phyloP scores from a whole-genome alignment of 2,888 invertebrate species.

The Pristionchus mayeri region DNA sequence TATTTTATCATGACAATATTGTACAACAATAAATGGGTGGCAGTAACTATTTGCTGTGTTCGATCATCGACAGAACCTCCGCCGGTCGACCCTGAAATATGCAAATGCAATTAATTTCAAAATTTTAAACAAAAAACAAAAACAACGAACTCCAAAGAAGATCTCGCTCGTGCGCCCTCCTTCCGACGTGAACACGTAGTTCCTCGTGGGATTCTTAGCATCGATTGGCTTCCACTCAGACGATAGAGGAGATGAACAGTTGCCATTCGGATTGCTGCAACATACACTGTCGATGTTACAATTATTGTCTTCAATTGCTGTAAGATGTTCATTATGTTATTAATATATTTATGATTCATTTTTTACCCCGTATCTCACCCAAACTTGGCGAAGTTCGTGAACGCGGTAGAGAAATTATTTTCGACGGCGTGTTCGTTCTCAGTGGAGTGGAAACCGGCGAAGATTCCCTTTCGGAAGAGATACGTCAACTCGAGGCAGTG shows the following conservation, averaged over 20 bases:
- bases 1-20: no score
- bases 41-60: background rate
- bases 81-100: slow-evolving; percentile 1
- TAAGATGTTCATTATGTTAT: background rate
- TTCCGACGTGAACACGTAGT: background rate
- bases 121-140: background rate
- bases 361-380: background rate
- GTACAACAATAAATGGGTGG: no score
- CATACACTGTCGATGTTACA: background rate
- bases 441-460: background rate
- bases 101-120: background rate
- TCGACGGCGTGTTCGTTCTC: background rate
- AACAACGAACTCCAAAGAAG: slow-evolving; percentile 11
- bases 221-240: background rate
- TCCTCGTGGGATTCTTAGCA: background rate
- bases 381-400: slow-evolving; percentile 40
- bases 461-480: slow-evolving; percentile 26
- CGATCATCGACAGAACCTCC: background rate
- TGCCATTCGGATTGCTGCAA: slow-evolving; percentile 35
- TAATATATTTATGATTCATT: background rate
- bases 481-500: slow-evolving; percentile 45
- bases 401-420: slow-evolving; percentile 38
- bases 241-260: background rate
- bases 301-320: background rate
- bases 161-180: slow-evolving; percentile 10